These are phyloP conservation scores for Brachyistius frenatus DNA, from an alignment of 2,113 vertebrate species.

Conservation along the genomic window DNA sequence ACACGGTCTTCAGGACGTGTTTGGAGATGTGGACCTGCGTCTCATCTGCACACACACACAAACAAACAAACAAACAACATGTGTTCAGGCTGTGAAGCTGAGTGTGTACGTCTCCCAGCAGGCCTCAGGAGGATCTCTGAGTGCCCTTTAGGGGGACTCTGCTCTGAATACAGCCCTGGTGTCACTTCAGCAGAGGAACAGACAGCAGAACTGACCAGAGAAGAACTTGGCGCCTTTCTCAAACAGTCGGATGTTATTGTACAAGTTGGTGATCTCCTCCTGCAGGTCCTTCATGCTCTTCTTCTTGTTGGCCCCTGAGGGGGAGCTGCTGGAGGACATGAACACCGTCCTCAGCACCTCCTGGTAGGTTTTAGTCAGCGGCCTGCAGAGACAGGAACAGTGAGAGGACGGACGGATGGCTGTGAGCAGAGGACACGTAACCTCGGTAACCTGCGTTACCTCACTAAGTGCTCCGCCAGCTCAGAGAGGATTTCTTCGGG, in stretches of 20 bases:
- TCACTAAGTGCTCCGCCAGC: conserved; percentile 88
- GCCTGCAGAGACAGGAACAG: conserved; percentile 78
- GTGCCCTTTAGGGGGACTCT: too few species aligned
- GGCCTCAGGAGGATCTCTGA: too few species aligned
- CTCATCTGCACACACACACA: conserved; percentile 86
- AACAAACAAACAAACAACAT: not conserved
- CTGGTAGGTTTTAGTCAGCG: conserved; percentile 91
- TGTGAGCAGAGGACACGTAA: not conserved
- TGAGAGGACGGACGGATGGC: not conserved
- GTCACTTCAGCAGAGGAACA: not conserved
- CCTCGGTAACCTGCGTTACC: conserved; percentile 54
- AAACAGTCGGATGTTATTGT: conserved; percentile 94
- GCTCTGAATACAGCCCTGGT: not conserved
- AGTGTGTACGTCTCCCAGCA: too few species aligned
- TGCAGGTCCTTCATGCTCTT: conserved; percentile 94
- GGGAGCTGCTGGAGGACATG: conserved; percentile 87
- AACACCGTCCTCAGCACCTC: conserved; percentile 92
- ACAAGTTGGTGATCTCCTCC: conserved; percentile 93
- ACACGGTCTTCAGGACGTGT: conserved; percentile 92
- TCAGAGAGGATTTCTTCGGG: conserved; percentile 92
- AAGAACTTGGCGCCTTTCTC: conserved; percentile 93
- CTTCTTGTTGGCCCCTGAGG: conserved; percentile 88
- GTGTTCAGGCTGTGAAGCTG: too few species aligned
- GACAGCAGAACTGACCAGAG: conserved; percentile 82
- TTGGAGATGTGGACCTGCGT: conserved; percentile 90